Conservation (phyloP, 2,113 vertebrate species). For the Oreochromis niloticus region DNA sequence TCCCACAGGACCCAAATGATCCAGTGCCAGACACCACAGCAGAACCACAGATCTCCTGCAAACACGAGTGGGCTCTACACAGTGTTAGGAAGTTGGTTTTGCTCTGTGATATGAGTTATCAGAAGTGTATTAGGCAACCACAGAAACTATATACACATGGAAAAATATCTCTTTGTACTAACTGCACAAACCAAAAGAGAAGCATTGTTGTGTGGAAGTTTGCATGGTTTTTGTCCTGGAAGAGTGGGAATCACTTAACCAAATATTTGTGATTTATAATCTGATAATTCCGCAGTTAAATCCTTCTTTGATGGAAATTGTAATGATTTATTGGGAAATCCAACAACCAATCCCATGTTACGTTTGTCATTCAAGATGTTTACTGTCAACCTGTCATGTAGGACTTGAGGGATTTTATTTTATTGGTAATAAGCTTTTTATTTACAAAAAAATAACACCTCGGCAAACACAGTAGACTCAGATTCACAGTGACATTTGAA, state of each 20-base stretch:
- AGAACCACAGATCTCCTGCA: not conserved
- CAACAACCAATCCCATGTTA: not conserved
- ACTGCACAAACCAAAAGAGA: accelerated
- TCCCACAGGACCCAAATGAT: not conserved
- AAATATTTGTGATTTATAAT: not conserved
- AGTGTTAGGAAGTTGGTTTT: not conserved
- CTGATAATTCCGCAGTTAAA: not conserved
- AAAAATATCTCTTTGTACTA: not conserved
- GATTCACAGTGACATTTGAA: not conserved
- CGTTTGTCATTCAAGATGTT: not conserved
- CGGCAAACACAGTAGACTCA: not conserved
- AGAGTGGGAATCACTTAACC: not conserved
- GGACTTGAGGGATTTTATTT: not conserved
- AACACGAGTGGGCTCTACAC: not conserved
- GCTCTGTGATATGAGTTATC: not conserved
- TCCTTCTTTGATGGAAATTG: not conserved
- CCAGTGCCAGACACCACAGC: not conserved
- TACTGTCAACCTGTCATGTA: not conserved
- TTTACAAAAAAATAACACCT: not conserved
- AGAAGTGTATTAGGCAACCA: not conserved
- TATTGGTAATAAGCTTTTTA: not conserved
- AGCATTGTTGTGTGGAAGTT: not conserved
- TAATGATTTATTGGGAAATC: not conserved
- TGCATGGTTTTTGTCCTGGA: not conserved
- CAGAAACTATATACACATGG: not conserved